Evolutionary conservation across 2,113 vertebrate species (phyloP).

Genomic region (Charadrius vociferus): DNA sequence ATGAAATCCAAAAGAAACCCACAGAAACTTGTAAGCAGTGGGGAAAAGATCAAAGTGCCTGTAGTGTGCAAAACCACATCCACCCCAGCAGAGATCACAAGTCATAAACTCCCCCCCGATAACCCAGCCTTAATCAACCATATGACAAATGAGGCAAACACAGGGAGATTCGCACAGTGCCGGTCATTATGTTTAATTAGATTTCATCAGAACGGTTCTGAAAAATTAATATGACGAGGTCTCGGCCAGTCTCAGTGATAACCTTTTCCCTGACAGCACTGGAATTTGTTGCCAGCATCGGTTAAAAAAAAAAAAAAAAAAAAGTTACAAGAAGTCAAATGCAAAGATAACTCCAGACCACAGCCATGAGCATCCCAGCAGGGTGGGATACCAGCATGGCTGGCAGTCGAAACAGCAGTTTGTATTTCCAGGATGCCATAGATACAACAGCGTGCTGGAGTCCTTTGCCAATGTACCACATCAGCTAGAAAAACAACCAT

Average conservation of each 20-base stretch:
- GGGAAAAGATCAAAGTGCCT: neutral
- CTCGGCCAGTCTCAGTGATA: neutral
- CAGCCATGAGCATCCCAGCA: neutral
- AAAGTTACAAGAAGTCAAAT: neutral
- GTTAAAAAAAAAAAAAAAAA: neutral
- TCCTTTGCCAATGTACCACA: neutral
- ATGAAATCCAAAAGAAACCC: neutral
- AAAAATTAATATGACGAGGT: conserved; percentile 52
- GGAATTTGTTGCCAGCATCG: conserved; percentile 35
- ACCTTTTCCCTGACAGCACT: conserved; percentile 4
- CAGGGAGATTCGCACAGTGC: neutral
- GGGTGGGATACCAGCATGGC: neutral
- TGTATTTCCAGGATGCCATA: neutral
- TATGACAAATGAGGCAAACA: conserved; percentile 30
- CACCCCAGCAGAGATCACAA: neutral
- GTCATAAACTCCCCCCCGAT: neutral
- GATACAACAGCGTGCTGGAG: neutral
- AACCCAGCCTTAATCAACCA: conserved; percentile 10
- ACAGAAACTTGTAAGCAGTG: neutral
- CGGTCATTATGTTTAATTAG: conserved; percentile 55
- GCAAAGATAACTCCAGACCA: neutral
- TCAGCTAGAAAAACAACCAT: neutral
- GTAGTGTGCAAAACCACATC: neutral
- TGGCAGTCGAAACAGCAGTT: neutral
- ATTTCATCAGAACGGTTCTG: conserved; percentile 50